Evolutionary conservation across 2,797 vertebrate species (phyloP), one percentile per base, ranked within the genome.

Genomic region (Protosalanx chinensis): DNA sequence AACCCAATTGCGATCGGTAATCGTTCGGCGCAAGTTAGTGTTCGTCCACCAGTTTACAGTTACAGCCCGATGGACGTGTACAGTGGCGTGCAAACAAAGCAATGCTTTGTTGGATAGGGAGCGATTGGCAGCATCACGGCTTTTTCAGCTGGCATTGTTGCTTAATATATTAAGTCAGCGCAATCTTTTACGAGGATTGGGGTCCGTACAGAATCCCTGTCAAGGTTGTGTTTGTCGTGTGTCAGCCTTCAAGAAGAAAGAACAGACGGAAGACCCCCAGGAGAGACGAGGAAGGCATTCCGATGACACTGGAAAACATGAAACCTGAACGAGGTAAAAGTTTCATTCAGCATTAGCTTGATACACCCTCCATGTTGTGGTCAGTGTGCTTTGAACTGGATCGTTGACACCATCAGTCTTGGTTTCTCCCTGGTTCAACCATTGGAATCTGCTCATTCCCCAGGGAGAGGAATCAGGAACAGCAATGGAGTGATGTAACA

Each of bases 281-380:
- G 33, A 68, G 81, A 82, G 71, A 84, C 80, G 62, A 76, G 71
- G 82, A 88, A 87, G 87, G 73, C 87, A 77, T 73, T 85, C 84
- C 83, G 81, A 90, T 91, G 91, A 90, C 92, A 81, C 84, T 89
- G 87, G 91, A 81, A 85, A 94, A 91, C 85, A 98, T 98, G 97
- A 99, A 98, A 93, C 84, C 96, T 71, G 96, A 98, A 81, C 86
- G 95, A 98, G 97, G 97, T 98, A 96, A 90, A 89, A 68, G 74
- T n/a, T 63, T 32, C 10, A 67, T 49, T 70, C 32, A 27, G 16
- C 15, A 66, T 41, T 32, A 30, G 46, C 5, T 51, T 51, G 51
- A 16, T 3, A 67, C 46, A 27, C 20, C 13, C 18, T 27, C 23
- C 7, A 27, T 65, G 64, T 12, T 49, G 10, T 65, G 29, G 60